Evolutionary conservation across 2,888 invertebrate genomes (phyloP).

Genomic region (Phengaris alcon): DNA sequence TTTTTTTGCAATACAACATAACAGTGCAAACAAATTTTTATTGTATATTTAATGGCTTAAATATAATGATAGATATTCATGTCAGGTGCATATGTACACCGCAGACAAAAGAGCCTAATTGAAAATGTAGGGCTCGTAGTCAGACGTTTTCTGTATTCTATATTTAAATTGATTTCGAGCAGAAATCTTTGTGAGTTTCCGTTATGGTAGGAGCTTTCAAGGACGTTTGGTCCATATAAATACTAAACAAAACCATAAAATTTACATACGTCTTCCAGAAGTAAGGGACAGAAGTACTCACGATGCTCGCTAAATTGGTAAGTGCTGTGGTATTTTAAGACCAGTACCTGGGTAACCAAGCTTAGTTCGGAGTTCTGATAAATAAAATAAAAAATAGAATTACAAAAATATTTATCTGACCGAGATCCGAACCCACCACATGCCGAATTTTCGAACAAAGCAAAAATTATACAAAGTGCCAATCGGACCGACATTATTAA

Average conservation of each 20-base stretch:
- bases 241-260: constrained; percentile 52
- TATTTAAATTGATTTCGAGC: constrained; percentile 69
- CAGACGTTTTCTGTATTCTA: constrained; percentile 56
- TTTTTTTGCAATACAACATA: neutral
- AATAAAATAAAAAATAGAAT: no score
- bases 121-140: constrained; percentile 62
- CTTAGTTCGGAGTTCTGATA: no score
- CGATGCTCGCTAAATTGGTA: constrained; percentile 69
- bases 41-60: constrained; percentile 30
- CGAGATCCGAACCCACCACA: no score
- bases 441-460: no score
- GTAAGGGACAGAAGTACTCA: constrained; percentile 38
- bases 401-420: no score
- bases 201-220: constrained; percentile 67
- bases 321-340: constrained; percentile 42
- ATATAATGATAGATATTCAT: constrained; percentile 43
- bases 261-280: constrained; percentile 46
- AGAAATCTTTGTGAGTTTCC: constrained; percentile 61
- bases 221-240: constrained; percentile 66
- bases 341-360: no score
- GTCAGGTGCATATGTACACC: constrained; percentile 49
- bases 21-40: neutral
- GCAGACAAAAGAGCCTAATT: constrained; percentile 68
- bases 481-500: no score
- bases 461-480: no score